Evolutionary conservation across 2,797 vertebrate genomes (phyloP).

Genomic region (Nannoperca australis): DNA sequence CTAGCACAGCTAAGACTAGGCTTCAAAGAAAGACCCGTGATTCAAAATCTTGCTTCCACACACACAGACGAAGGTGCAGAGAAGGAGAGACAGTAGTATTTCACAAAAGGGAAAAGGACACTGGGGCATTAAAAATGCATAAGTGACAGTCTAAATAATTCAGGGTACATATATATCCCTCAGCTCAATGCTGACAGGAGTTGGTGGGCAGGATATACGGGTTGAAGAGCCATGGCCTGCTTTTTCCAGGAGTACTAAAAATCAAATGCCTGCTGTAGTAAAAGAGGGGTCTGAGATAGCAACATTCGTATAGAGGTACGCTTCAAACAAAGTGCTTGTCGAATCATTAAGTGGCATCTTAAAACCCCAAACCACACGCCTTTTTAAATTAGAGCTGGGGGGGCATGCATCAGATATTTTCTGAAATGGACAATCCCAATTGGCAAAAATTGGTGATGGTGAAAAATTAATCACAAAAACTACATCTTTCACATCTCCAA

Average conservation of each 20-base stretch:
- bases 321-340: conserved; percentile 6
- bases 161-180: conserved; percentile 84
- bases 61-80: conserved; percentile 47
- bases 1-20: conserved; percentile 28
- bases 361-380: background rate
- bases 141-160: conserved; percentile 86
- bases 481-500: background rate
- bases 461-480: background rate
- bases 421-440: background rate
- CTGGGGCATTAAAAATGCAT: conserved; percentile 86
- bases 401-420: background rate
- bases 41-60: conserved; percentile 50
- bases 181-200: conserved; percentile 74
- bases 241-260: conserved; percentile 51
- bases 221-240: conserved; percentile 53
- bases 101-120: conserved; percentile 82
- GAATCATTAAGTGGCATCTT: background rate
- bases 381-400: background rate
- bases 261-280: conserved; percentile 50
- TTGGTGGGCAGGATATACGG: conserved; percentile 67
- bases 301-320: background rate
- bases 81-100: conserved; percentile 76
- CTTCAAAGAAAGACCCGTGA: conserved; percentile 38
- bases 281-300: conserved; percentile 1
- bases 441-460: background rate